Base-by-base conservation (phyloP, 35 echinoderm and acorn worm genomes). In the Eucidaris tribuloides region DNA sequence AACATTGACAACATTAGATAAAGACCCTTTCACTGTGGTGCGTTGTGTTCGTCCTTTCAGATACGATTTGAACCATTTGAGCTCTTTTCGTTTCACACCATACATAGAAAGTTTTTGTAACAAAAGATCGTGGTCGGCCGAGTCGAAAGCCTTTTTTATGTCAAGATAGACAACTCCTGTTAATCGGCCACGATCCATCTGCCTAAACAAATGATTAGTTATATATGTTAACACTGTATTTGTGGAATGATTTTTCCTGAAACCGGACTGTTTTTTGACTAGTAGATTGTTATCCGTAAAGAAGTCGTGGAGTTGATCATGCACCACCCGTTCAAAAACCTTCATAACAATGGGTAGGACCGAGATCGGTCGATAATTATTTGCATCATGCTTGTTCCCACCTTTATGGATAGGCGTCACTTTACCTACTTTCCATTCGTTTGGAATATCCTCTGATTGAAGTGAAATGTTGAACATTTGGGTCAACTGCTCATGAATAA, bases 401-500 rank as follows among this genome's bases (percentile, higher is more conserved):
- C 48, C 68, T 58, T 58, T 86, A 28, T 77, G 52, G 3, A 86
- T 45, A 0, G 68, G 45, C 0, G 68, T 78, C 38, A 86, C 68
- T 44, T 86, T 86, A 78, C 66, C 83, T 19, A 1, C 27, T 62
- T 86, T 86, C 70, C 71, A 86, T 62, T 86, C 71, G 34, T 79
- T 42, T 59, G 46, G 84, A 32, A 86, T 78, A 7, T 2, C 13
- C 0, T 4, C 24, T 23, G 48, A 14, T 49, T 3, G 14, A 52
- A 86, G 45, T 20, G 83, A 86, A 15, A 40, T 0, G 43, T 86
- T 77, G 22, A 86, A 86, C 15, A 78, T 57, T n/a, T 23, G 24
- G 17, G 63, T 58, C n/a, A 71, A 58, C 34, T 42, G 35, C 45
- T 78, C 66, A 32, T 30, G 36, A 78, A 78, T 50, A n/a, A 55